phyloP scores from a whole-genome alignment of 2,888 invertebrate genomes.

The Stenurella melanura region DNA sequence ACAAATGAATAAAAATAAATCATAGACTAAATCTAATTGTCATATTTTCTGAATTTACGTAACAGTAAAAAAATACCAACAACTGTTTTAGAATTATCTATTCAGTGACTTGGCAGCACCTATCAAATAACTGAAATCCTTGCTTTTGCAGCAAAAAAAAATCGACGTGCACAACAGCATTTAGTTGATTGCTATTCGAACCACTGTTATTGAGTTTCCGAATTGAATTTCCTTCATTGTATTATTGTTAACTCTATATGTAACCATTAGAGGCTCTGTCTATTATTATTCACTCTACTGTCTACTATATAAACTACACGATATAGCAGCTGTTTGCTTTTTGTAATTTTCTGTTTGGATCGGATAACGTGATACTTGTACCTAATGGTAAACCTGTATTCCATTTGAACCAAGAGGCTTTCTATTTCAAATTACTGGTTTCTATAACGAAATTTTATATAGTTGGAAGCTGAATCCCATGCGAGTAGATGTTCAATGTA shows the following conservation, averaged over 20 bases:
- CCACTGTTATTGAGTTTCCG: constrained; percentile 42
- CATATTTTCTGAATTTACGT: too few relatives aligned
- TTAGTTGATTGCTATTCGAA: constrained; percentile 30
- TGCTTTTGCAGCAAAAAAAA: not conserved
- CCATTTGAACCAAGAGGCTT: not conserved
- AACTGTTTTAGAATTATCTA: not conserved
- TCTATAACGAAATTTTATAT: too few relatives aligned
- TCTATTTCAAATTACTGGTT: too few relatives aligned
- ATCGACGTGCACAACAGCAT: not conserved
- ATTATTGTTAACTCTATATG: constrained; percentile 42
- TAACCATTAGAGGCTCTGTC: constrained; percentile 22
- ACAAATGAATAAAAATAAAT: too few relatives aligned
- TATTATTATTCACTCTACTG: constrained; percentile 27
- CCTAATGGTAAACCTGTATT: not conserved
- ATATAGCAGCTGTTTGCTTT: constrained; percentile 23
- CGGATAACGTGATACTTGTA: constrained; percentile 13
- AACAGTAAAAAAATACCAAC: too few relatives aligned
- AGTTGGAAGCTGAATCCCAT: too few relatives aligned
- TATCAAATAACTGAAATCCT: not conserved
- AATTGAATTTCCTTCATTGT: constrained; percentile 40
- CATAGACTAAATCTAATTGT: too few relatives aligned
- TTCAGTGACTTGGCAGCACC: not conserved
- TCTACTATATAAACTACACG: constrained; percentile 23
- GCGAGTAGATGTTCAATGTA: too few relatives aligned
- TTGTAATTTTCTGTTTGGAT: constrained; percentile 12